A percentile compares a stretch with the other conserved stretches of the same genome.
phyloP scores from a whole-genome alignment of 2,888 invertebrate species.

The Rhopalosiphum nymphaeae region DNA sequence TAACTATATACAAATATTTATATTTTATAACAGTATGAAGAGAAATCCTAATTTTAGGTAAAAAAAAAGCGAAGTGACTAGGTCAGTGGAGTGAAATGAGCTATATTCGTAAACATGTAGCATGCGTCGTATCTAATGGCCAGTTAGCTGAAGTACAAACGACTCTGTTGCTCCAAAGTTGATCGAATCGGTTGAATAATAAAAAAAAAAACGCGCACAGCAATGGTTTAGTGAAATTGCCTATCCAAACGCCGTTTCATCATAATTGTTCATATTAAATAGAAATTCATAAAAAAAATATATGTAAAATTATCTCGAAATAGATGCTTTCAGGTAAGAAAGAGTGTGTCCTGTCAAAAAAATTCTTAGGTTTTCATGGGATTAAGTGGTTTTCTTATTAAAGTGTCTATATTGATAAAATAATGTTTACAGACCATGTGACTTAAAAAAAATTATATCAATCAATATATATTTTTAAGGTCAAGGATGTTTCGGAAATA shows the following conservation, averaged over 20 bases:
- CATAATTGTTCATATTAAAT: neutral
- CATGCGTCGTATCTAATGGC: neutral
- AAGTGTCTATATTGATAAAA: neutral
- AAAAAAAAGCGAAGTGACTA: neutral
- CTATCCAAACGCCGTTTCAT: neutral
- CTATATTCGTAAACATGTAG: neutral
- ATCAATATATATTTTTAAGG: neutral
- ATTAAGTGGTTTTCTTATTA: neutral
- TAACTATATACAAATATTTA: neutral
- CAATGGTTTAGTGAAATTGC: neutral
- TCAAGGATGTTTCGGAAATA: neutral
- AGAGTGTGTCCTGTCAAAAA: neutral
- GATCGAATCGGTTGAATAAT: neutral
- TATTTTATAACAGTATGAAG: neutral
- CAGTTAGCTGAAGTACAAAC: neutral
- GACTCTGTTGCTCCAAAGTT: neutral
- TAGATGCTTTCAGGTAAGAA: neutral
- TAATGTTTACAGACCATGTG: neutral
- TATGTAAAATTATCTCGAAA: neutral
- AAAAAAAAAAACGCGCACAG: neutral
- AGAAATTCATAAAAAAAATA: neutral
- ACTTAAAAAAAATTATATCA: neutral
- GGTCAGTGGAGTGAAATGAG: neutral
- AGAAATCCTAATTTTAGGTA: neutral
- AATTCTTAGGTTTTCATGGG: neutral